These are phyloP conservation scores for Manduca sexta DNA, from an alignment of 1,140 invertebrate genomes.

Conservation along the genomic window DNA sequence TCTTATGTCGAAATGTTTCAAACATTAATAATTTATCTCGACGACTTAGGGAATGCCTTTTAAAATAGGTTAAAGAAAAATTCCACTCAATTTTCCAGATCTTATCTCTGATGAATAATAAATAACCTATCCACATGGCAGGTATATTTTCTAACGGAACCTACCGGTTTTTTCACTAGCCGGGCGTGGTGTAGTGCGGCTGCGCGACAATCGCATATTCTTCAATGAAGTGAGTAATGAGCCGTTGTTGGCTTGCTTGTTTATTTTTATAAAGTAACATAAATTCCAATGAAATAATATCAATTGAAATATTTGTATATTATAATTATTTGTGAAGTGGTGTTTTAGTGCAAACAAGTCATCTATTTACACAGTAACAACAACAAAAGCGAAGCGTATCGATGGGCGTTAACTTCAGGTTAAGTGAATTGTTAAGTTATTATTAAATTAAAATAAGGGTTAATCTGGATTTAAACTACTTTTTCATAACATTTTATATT, in stretches of 20 bases:
- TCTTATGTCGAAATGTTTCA: too few species aligned
- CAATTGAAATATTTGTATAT: slow-evolving; percentile 11
- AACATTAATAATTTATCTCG: too few species aligned
- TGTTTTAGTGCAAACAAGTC: slow-evolving; percentile 20
- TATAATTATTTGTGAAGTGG: slow-evolving; percentile 10
- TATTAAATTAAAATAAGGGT: slow-evolving; percentile 60
- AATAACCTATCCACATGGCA: not conserved
- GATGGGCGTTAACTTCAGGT: slow-evolving; percentile 66
- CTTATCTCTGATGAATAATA: slow-evolving; percentile 1
- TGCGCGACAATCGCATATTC: slow-evolving; percentile 48
- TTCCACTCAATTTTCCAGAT: not conserved
- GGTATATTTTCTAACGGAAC: slow-evolving; percentile 12
- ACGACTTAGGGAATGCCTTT: not conserved
- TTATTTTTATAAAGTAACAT: slow-evolving; percentile 36
- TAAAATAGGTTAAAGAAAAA: not conserved
- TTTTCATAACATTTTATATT: not conserved
- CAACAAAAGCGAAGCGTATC: slow-evolving; percentile 36
- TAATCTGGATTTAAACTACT: slow-evolving; percentile 28
- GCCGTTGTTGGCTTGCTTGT: slow-evolving; percentile 42
- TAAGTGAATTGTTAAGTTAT: slow-evolving; percentile 48
- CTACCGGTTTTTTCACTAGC: slow-evolving; percentile 28
- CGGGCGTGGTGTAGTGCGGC: slow-evolving; percentile 67
- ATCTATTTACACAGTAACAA: slow-evolving; percentile 27
- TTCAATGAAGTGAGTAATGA: slow-evolving; percentile 50
- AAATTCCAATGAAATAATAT: slow-evolving; percentile 28